Percentiles rank a stretch among this genome's conserved stretches.
phyloP scores from a whole-genome alignment of 2,888 invertebrate species.

The Oxytorus armatus region DNA sequence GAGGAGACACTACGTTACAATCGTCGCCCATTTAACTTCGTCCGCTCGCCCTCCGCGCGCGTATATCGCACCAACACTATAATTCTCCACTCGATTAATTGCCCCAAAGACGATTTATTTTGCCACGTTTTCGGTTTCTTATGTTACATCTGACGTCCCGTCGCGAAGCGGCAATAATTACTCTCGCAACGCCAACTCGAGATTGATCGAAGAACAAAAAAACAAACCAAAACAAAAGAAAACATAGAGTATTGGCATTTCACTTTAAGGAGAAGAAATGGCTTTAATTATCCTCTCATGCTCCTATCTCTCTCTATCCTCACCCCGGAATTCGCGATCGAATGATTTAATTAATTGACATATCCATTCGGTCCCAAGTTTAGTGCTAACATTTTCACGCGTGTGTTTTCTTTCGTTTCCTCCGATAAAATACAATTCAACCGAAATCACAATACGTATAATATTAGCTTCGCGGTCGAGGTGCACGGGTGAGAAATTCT shows the following conservation, averaged over 20 bases:
- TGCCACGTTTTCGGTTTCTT: slow-evolving; percentile 35
- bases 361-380: too few species aligned
- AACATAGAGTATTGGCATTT: neutral
- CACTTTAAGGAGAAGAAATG: neutral
- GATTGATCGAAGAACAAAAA: slow-evolving; percentile 10
- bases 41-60: slow-evolving; percentile 21
- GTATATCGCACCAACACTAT: slow-evolving; percentile 12
- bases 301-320: too few species aligned
- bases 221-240: slow-evolving; percentile 52
- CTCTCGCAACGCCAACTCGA: slow-evolving; percentile 59
- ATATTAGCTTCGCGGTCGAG: too few species aligned
- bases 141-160: slow-evolving; percentile 49
- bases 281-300: too few species aligned
- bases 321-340: too few species aligned
- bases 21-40: slow-evolving; percentile 70
- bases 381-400: too few species aligned
- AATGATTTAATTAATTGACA: too few species aligned
- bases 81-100: slow-evolving; percentile 21
- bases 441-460: too few species aligned
- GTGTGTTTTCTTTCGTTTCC: too few species aligned
- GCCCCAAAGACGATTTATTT: slow-evolving; percentile 30
- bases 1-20: slow-evolving; percentile 67
- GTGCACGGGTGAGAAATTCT: too few species aligned
- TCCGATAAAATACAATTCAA: too few species aligned
- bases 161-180: slow-evolving; percentile 35